Evolutionary conservation across 2,797 vertebrate species (phyloP), one percentile per base, ranked within the genome.

Genomic region (Liparis tanakae): DNA sequence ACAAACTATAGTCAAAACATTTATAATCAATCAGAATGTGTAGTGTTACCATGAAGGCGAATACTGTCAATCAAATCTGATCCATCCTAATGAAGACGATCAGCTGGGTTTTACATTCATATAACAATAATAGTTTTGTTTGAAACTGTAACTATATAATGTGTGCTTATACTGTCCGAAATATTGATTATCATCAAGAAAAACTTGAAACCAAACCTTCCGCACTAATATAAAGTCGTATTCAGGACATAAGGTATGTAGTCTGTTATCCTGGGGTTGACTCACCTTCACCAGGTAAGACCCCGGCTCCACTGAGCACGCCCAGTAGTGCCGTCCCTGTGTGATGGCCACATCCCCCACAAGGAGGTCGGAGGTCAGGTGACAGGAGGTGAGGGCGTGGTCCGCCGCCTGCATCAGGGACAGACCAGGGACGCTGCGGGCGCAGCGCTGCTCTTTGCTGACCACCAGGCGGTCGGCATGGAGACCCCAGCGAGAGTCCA

Each of bases 271-370:
- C 14, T 51, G 2, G 1, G 43, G 41, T 43, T 22, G 5, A 85
- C 87, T 90, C 70, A 74, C 95, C 93, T 98, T 98, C 37, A 99
- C 97, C 72, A 99, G 93, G 88, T 98, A 99, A 50, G 97, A 98
- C 10, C 96, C 96, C 15, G 97, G 98, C 80, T 98, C 97, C 72
- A 99, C 97, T 0, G 96, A 97, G 82, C 97, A 99, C 60, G 97
- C 97, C 98, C 98, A 99, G 91, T 99, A 99, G 91, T 97, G 98
- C 36, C 96, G 94, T 33, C 98, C 98, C 87, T 98, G 97, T 0
- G 97, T 98, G 79, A 99, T 94, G 25, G 97, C 97, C 84, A 98
- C 96, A 0, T 98, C 97, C 0, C 97, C 98, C 7, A 98, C 95
- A 74, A 99, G 94, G 80, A 99, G 94, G 79, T 99, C 97, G 0